Conservation (phyloP, 2,888 invertebrate species). For the Ochlodes sylvanus region DNA sequence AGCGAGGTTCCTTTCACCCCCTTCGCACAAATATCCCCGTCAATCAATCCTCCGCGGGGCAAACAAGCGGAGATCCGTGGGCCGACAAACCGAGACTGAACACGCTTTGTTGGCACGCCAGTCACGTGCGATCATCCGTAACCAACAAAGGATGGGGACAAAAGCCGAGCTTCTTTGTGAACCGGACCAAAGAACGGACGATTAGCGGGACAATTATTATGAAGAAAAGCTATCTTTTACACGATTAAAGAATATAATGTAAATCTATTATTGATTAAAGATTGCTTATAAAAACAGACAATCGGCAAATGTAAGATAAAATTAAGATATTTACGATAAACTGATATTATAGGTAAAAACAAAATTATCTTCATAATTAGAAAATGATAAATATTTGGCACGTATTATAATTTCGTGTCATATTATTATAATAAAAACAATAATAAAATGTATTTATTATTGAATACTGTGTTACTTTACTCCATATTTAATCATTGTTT, state of each 20-base stretch:
- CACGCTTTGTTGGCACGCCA: conserved; percentile 65
- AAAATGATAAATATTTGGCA: too few relatives aligned
- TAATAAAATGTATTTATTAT: too few relatives aligned
- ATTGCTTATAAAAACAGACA: neutral
- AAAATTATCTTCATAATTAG: too few relatives aligned
- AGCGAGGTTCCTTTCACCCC: neutral
- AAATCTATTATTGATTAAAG: neutral
- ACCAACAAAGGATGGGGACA: conserved; percentile 68
- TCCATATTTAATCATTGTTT: too few relatives aligned
- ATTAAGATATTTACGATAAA: neutral
- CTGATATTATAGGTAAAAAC: too few relatives aligned
- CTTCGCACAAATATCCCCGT: conserved; percentile 61
- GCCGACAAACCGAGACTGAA: conserved; percentile 58
- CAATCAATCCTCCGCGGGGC: conserved; percentile 62
- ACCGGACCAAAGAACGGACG: conserved; percentile 9
- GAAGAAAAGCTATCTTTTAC: neutral
- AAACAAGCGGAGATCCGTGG: conserved; percentile 49
- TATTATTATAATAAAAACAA: too few relatives aligned
- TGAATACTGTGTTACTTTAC: too few relatives aligned
- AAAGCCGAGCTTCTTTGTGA: conserved; percentile 51
- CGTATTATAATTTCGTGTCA: too few relatives aligned
- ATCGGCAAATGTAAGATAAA: neutral
- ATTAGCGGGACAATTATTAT: neutral
- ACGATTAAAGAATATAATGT: neutral
- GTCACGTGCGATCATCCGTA: conserved; percentile 76